Evolutionary conservation across 2,113 vertebrate species (phyloP).

Genomic region (Myodes glareolus): DNA sequence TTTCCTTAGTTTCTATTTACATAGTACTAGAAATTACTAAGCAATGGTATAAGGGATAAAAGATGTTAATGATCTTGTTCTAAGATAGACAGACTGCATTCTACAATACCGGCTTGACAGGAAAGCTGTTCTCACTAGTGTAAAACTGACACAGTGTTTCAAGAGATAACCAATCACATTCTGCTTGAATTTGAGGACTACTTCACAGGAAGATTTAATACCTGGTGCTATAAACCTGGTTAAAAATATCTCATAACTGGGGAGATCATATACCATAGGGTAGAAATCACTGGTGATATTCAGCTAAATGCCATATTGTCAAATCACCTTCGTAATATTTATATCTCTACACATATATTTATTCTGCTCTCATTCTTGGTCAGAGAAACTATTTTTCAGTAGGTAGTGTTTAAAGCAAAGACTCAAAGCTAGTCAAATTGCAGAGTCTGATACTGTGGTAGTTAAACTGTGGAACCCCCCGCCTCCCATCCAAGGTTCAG

Average conservation of each 20-base stretch:
- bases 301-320: too few species aligned
- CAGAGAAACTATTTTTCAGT: not conserved
- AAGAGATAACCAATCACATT: not conserved
- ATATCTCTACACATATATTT: not conserved
- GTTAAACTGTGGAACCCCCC: not conserved
- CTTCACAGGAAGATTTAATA: too few species aligned
- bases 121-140: not conserved
- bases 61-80: not conserved
- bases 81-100: not conserved
- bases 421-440: not conserved
- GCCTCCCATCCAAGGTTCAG: not conserved
- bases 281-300: too few species aligned
- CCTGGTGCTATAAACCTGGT: too few species aligned
- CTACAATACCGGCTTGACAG: not conserved
- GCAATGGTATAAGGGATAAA: not conserved
- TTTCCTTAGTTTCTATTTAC: not conserved
- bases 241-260: too few species aligned
- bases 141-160: not conserved
- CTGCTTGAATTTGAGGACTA: not conserved
- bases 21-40: not conserved
- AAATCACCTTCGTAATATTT: too few species aligned
- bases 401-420: not conserved
- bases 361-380: not conserved
- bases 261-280: too few species aligned
- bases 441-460: not conserved